Conservation (phyloP, 92 coral and sea anemone species). For the Umimayanthus chanpuru region DNA sequence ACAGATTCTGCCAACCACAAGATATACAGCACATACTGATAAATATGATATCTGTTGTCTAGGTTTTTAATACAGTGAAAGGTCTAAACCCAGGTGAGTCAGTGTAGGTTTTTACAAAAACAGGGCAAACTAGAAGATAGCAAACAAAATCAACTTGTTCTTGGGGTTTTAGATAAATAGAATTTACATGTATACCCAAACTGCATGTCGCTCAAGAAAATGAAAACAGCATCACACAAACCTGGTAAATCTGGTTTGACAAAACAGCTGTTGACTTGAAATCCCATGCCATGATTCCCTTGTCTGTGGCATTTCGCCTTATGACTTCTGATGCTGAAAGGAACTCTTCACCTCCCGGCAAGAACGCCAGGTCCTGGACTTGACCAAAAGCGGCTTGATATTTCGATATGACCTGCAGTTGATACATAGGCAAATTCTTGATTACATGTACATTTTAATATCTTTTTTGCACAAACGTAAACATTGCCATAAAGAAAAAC, state of each 20-base stretch:
- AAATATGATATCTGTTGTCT: no score
- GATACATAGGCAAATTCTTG: background rate
- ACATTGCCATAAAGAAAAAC: no score
- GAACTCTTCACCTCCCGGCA: conserved; percentile 85
- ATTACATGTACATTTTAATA: no score
- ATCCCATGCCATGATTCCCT: conserved; percentile 98
- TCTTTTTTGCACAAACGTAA: no score
- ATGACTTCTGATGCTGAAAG: conserved; percentile 93
- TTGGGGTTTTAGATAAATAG: background rate
- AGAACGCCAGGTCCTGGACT: conserved; percentile 85
- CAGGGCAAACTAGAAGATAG: no score
- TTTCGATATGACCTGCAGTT: conserved; percentile 61
- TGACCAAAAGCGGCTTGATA: conserved; percentile 94
- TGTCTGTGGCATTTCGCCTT: conserved; percentile 94
- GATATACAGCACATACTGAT: no score
- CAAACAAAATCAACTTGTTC: no score
- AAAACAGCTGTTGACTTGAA: conserved; percentile 83
- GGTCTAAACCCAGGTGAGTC: no score
- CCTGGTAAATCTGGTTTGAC: conserved; percentile 98
- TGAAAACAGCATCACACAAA: background rate
- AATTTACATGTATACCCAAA: background rate
- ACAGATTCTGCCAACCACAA: no score
- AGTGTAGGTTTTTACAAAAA: no score
- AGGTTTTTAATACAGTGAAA: no score
- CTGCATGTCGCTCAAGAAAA: background rate